A percentile compares a stretch with the other conserved stretches of the same genome.
These are phyloP conservation scores for Gambusia yucatana DNA, from an alignment of 2,797 vertebrate genomes.

Conservation along the genomic window DNA sequence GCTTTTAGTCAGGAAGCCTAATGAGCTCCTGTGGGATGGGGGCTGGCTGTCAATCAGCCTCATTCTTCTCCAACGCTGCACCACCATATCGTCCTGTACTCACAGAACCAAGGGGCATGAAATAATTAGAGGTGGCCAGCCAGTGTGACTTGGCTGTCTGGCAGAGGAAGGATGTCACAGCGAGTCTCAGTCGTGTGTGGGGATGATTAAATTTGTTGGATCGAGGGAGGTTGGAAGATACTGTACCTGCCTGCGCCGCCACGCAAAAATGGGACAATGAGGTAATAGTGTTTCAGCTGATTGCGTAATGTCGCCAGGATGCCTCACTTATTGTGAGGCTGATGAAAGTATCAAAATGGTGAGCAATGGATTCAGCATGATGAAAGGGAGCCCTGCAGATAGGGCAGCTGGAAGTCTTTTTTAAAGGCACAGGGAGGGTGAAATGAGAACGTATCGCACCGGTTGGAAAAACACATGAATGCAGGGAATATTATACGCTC, in stretches of 20 bases:
- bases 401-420: slow-evolving; percentile 84
- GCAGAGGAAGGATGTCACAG: slow-evolving; percentile 59
- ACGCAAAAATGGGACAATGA: slow-evolving; percentile 64
- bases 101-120: slow-evolving; percentile 96
- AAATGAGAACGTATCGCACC: slow-evolving; percentile 69
- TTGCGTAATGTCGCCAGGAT: slow-evolving; percentile 72
- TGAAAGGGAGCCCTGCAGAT: slow-evolving; percentile 83
- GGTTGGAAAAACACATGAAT: slow-evolving; percentile 81
- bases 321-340: slow-evolving; percentile 60
- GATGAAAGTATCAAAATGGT: slow-evolving; percentile 74
- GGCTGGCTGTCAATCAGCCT: slow-evolving; percentile 92
- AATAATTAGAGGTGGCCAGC: slow-evolving; percentile 98
- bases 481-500: slow-evolving; percentile 64
- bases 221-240: slow-evolving; percentile 38
- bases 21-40: slow-evolving; percentile 98
- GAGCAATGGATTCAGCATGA: slow-evolving; percentile 80
- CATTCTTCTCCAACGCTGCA: slow-evolving; percentile 82
- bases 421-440: slow-evolving; percentile 59
- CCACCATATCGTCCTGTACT: slow-evolving; percentile 84
- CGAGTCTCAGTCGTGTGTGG: slow-evolving; percentile 32
- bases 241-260: slow-evolving; percentile 26
- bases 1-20: slow-evolving; percentile 89
- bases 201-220: slow-evolving; percentile 46
- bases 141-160: slow-evolving; percentile 74
- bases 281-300: slow-evolving; percentile 73